Percentiles rank a stretch among this genome's conserved stretches.
Conservation (phyloP, 2,113 vertebrate genomes). For the Phyllopteryx taeniolatus region DNA sequence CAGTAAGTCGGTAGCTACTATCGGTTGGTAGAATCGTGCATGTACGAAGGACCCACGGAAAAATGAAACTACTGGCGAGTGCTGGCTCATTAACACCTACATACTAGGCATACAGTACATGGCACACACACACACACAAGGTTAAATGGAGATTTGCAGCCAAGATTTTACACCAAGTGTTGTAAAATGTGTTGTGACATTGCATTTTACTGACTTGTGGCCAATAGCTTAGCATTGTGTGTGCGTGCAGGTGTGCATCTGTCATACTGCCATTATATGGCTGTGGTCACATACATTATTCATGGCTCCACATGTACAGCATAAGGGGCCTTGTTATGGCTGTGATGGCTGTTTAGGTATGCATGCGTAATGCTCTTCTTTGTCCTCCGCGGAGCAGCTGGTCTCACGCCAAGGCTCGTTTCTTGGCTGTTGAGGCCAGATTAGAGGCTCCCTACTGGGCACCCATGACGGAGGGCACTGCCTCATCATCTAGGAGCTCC, state of each 20-base stretch:
- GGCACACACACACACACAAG: slow-evolving; percentile 1
- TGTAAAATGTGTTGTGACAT: slow-evolving; percentile 31
- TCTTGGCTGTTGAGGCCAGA: slow-evolving; percentile 25
- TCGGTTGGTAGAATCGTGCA: not conserved
- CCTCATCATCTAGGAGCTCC: slow-evolving; percentile 41
- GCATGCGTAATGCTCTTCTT: slow-evolving; percentile 19
- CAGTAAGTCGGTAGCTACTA: not conserved
- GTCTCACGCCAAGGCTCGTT: slow-evolving; percentile 20
- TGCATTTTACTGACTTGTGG: slow-evolving; percentile 25
- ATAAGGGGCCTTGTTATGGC: not conserved
- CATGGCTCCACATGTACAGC: slow-evolving; percentile 9
- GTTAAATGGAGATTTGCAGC: slow-evolving; percentile 35
- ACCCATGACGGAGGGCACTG: slow-evolving; percentile 19
- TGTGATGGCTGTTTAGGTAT: slow-evolving; percentile 4
- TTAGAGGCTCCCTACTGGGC: slow-evolving; percentile 45
- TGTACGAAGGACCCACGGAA: not conserved
- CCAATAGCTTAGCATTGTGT: slow-evolving; percentile 15
- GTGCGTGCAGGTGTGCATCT: slow-evolving; percentile 12
- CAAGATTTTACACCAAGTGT: slow-evolving; percentile 35
- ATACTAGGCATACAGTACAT: slow-evolving; percentile 21
- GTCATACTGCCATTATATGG: slow-evolving; percentile 19
- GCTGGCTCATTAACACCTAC: slow-evolving; percentile 40
- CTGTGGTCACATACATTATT: slow-evolving; percentile 19
- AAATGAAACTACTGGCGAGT: slow-evolving; percentile 20
- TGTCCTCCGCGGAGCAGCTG: slow-evolving; percentile 31